A percentile compares a stretch with the other conserved stretches of the same genome.
Conservation (phyloP, 1,140 invertebrate species). For the Platyscapa corneri region DNA sequence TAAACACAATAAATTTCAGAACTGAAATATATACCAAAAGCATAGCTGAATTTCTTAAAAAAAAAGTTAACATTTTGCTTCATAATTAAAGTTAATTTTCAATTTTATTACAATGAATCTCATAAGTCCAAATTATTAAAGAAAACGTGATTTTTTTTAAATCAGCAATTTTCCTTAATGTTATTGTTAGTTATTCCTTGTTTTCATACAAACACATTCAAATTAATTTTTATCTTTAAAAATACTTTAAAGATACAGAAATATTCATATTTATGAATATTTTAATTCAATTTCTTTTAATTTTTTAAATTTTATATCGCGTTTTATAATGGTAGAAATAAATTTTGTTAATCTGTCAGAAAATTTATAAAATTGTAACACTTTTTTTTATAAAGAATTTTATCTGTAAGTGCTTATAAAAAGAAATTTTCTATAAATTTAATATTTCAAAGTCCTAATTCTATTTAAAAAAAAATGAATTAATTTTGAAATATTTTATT, state of each 20-base stretch:
- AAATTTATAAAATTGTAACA: background rate
- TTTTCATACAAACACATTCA: conserved; percentile 4
- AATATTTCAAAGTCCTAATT: too few species aligned
- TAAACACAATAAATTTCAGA: conserved; percentile 38
- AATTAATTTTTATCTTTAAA: background rate
- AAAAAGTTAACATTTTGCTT: conserved; percentile 13
- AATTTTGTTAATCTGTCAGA: conserved; percentile 2
- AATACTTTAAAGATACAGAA: conserved; percentile 18
- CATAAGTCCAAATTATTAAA: conserved; percentile 19
- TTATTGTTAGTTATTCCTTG: conserved; percentile 1
- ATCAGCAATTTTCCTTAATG: conserved; percentile 12
- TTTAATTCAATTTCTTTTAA: background rate
- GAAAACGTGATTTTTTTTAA: background rate
- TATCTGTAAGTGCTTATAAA: background rate
- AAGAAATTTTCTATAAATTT: background rate
- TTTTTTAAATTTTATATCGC: background rate
- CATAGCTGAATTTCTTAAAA: conserved; percentile 17
- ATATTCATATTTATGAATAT: conserved; percentile 18
- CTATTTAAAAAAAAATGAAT: too few species aligned
- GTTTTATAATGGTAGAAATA: background rate
- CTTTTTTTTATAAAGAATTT: too few species aligned
- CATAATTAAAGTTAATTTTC: conserved; percentile 15
- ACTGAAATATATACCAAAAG: conserved; percentile 33
- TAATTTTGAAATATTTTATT: too few species aligned
- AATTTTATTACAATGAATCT: background rate